A percentile compares a stretch with the other conserved stretches of the same genome.
Evolutionary conservation across 2,113 vertebrate species (phyloP).

Genomic region (Actenoides hombroni): DNA sequence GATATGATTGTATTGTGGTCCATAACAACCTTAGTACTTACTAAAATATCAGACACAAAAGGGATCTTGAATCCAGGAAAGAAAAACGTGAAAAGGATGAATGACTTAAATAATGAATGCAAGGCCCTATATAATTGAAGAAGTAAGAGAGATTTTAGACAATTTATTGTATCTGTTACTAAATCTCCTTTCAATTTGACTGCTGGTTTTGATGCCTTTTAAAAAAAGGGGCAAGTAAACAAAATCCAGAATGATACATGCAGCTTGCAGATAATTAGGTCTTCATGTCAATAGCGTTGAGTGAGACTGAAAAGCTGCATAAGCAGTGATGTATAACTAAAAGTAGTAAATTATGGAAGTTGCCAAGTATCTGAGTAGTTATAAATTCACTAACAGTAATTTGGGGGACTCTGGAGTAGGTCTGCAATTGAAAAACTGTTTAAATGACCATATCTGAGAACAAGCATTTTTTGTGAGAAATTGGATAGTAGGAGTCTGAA

Average conservation of each 20-base stretch:
- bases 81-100: neutral
- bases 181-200: neutral
- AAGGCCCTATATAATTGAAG: neutral
- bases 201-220: neutral
- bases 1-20: neutral
- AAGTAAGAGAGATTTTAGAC: neutral
- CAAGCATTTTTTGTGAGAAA: slow-evolving; percentile 1
- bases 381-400: neutral
- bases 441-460: neutral
- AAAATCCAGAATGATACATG: neutral
- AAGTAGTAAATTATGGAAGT: neutral
- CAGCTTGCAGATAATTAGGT: neutral
- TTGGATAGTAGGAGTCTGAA: neutral
- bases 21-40: neutral
- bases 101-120: neutral
- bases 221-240: fast-evolving
- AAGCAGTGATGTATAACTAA: neutral
- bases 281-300: neutral
- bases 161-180: neutral
- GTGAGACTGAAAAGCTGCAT: neutral
- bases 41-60: neutral
- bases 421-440: neutral
- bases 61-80: neutral
- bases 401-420: neutral
- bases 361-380: neutral